Evolutionary conservation across 2,888 invertebrate species (phyloP).

Genomic region (Apocheima hispidaria): DNA sequence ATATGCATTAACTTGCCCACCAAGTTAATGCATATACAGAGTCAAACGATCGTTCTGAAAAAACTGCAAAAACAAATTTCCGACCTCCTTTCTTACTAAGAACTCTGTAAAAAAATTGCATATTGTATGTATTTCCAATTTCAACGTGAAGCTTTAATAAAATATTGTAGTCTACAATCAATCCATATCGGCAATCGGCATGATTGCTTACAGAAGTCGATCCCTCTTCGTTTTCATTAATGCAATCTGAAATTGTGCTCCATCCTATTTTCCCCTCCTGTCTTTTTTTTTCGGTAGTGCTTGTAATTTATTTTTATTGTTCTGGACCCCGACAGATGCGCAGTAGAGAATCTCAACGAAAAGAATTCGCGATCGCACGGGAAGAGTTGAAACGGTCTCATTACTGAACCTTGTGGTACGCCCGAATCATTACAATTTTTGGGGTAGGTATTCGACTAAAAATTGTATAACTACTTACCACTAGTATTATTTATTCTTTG

Average conservation of each 20-base stretch:
- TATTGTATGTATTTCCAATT: neutral
- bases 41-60: no score
- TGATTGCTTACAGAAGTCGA: constrained; percentile 19
- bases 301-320: constrained; percentile 38
- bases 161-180: neutral
- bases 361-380: constrained; percentile 19
- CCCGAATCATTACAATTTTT: neutral
- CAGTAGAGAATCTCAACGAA: constrained; percentile 25
- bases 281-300: constrained; percentile 30
- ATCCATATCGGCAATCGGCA: constrained; percentile 1
- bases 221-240: constrained; percentile 27
- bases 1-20: no score
- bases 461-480: no score
- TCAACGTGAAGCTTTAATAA: constrained; percentile 1
- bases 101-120: no score
- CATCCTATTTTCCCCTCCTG: constrained; percentile 22
- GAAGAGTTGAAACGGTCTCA: constrained; percentile 14
- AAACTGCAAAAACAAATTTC: no score
- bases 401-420: constrained; percentile 10
- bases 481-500: no score
- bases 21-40: no score
- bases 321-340: constrained; percentile 31
- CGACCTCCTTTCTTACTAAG: no score
- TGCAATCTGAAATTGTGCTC: constrained; percentile 30
- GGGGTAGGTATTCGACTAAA: neutral